phyloP scores from a whole-genome alignment of 1,140 invertebrate genomes.

The Drosophila albomicans region DNA sequence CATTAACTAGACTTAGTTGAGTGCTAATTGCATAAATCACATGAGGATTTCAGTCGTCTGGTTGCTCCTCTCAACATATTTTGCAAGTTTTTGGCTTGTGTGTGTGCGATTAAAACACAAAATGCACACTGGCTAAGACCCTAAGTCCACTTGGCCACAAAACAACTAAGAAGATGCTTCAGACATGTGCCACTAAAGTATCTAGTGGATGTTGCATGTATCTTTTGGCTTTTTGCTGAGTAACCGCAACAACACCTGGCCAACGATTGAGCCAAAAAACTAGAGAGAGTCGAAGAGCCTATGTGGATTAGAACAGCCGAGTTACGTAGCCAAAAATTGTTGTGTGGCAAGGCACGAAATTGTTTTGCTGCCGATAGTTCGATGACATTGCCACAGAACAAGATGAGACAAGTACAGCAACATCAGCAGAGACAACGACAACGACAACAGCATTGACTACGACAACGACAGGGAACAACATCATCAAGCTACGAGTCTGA shows the following conservation, averaged over 20 bases:
- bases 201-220: constrained; percentile 45
- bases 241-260: constrained; percentile 53
- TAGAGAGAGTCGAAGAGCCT: constrained; percentile 13
- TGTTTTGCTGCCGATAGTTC: constrained; percentile 65
- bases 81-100: constrained; percentile 40
- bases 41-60: constrained; percentile 72
- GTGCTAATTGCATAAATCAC: constrained; percentile 82
- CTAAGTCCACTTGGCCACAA: constrained; percentile 39
- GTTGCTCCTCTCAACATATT: not conserved
- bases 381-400: constrained; percentile 72
- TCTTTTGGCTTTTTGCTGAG: constrained; percentile 15
- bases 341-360: constrained; percentile 13
- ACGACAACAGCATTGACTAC: constrained; percentile 3
- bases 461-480: constrained; percentile 40
- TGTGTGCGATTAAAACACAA: constrained; percentile 36
- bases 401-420: constrained; percentile 44
- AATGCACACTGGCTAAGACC: constrained; percentile 47
- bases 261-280: constrained; percentile 30
- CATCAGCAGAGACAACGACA: constrained; percentile 19
- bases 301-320: constrained; percentile 35
- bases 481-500: constrained; percentile 53
- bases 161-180: constrained; percentile 22
- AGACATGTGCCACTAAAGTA: constrained; percentile 51
- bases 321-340: constrained; percentile 40
- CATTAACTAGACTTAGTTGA: constrained; percentile 73